These are phyloP conservation scores for Octopus sinensis DNA, from an alignment of 1,140 invertebrate species.

Conservation along the genomic window DNA sequence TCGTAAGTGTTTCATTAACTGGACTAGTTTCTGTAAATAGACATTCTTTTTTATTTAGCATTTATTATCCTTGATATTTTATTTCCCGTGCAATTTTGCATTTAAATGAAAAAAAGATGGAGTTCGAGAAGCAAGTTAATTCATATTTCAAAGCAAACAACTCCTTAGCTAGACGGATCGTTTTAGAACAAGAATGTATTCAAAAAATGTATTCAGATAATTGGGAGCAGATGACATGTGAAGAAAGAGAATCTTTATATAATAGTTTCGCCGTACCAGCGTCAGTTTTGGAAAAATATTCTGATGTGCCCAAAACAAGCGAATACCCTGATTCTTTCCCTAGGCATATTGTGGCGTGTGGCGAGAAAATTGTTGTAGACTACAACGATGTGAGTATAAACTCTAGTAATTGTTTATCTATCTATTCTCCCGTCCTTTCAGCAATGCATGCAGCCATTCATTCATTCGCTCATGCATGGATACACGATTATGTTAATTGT, in stretches of 20 bases:
- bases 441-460: too few species aligned
- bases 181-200: background rate
- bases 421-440: too few species aligned
- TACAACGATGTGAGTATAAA: constrained; percentile 47
- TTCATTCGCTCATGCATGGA: too few species aligned
- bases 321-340: constrained; percentile 47
- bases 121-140: background rate
- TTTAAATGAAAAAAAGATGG: background rate
- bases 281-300: constrained; percentile 1
- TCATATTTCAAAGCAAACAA: background rate
- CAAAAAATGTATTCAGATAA: background rate
- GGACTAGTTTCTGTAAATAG: too few species aligned
- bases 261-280: background rate
- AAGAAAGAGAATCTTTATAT: background rate
- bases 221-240: background rate
- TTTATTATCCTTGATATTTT: too few species aligned
- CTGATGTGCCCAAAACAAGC: constrained; percentile 30
- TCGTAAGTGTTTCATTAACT: too few species aligned
- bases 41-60: too few species aligned
- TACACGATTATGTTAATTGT: too few species aligned
- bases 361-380: constrained; percentile 62
- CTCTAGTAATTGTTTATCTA: too few species aligned
- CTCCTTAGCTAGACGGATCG: background rate
- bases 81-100: too few species aligned
- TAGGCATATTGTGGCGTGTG: constrained; percentile 59